Percentiles rank a stretch among this genome's conserved stretches.
Conservation (phyloP, 2,888 invertebrate genomes). For the Apodemia hepburni region DNA sequence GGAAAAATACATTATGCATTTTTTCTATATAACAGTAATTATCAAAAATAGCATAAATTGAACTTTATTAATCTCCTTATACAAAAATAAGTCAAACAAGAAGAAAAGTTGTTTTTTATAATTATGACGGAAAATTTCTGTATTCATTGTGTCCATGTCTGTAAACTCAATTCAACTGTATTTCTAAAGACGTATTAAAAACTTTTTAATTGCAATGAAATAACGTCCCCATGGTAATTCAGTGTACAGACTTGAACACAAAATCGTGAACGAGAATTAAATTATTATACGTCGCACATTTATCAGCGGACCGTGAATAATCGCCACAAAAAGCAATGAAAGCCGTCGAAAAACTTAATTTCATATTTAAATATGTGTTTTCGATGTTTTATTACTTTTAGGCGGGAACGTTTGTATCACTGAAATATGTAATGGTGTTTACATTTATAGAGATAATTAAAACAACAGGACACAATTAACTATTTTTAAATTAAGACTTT, state of each 20-base stretch:
- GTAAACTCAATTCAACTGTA: not conserved
- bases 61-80: not conserved
- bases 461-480: slow-evolving; percentile 9
- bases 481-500: slow-evolving; percentile 10
- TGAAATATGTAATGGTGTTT: slow-evolving; percentile 8
- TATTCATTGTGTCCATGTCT: not conserved
- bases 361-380: slow-evolving; percentile 71
- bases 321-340: slow-evolving; percentile 63
- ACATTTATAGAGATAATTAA: slow-evolving; percentile 1
- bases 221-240: not conserved
- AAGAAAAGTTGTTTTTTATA: not conserved
- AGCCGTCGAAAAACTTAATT: slow-evolving; percentile 73
- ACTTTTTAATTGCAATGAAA: slow-evolving; percentile 18
- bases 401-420: slow-evolving; percentile 17
- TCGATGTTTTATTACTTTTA: slow-evolving; percentile 36
- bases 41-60: not conserved
- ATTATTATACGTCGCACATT: slow-evolving; percentile 72
- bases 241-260: slow-evolving; percentile 43
- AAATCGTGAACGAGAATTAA: slow-evolving; percentile 68
- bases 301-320: slow-evolving; percentile 71
- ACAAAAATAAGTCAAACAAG: slow-evolving; percentile 8
- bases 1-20: not conserved
- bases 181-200: not conserved
- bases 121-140: not conserved
- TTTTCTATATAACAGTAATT: not conserved